These are phyloP conservation scores for Penelope pileata DNA, from an alignment of 2,113 vertebrate species.

Conservation along the genomic window DNA sequence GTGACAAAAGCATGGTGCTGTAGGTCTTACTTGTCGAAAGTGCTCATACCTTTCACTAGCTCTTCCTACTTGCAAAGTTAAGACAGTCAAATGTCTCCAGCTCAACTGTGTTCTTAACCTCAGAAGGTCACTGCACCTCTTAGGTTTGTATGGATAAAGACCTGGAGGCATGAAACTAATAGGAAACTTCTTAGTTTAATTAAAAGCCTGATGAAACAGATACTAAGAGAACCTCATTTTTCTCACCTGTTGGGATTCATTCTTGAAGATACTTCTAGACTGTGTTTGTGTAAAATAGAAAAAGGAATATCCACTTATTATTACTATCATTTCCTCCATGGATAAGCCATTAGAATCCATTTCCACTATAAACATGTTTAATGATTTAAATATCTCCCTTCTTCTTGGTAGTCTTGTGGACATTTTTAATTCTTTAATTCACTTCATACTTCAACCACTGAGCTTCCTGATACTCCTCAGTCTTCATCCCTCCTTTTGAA, in stretches of 20 bases:
- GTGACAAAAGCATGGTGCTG: not conserved
- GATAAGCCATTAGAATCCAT: not conserved
- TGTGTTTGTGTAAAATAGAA: not conserved
- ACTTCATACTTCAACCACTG: not conserved
- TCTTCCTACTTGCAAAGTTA: not conserved
- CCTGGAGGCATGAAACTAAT: not conserved
- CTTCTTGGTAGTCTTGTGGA: not conserved
- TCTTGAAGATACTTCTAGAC: not conserved
- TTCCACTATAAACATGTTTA: not conserved
- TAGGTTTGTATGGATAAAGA: not conserved
- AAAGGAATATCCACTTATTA: not conserved
- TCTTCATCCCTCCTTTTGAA: not conserved
- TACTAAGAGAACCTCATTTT: not conserved
- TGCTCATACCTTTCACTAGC: not conserved
- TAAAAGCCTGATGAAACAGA: not conserved
- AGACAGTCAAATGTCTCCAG: not conserved
- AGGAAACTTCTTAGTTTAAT: not conserved
- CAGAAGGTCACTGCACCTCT: not conserved
- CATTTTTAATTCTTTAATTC: not conserved
- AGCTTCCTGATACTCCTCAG: not conserved
- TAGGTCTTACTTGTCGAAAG: not conserved
- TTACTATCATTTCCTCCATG: not conserved
- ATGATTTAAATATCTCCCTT: not conserved
- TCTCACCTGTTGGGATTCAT: not conserved
- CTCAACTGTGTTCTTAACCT: not conserved